A percentile compares a stretch with the other conserved stretches of the same genome.
These are phyloP conservation scores for Falco naumanni DNA, from an alignment of 2,797 vertebrate genomes.

Conservation along the genomic window DNA sequence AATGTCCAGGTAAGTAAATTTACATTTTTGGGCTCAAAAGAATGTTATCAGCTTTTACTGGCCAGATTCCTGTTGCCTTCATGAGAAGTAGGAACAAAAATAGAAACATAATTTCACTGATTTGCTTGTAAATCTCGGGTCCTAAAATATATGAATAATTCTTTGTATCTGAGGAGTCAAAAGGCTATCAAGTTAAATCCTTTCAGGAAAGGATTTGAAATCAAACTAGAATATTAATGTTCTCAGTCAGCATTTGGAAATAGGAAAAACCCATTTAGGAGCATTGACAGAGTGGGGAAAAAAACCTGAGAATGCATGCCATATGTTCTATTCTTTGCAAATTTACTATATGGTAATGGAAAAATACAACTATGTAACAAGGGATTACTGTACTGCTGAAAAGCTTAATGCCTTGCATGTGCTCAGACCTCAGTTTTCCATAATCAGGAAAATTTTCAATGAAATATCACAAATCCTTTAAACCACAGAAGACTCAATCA, in stretches of 20 bases:
- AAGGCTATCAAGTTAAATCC: not conserved
- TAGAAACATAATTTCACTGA: not conserved
- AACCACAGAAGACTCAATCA: not conserved
- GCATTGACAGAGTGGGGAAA: not conserved
- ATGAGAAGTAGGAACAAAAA: not conserved
- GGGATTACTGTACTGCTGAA: conserved; percentile 57
- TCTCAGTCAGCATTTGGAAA: conserved; percentile 25
- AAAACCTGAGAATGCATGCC: not conserved
- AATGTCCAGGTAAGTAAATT: not conserved
- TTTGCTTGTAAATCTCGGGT: not conserved
- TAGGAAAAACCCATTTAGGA: conserved; percentile 5
- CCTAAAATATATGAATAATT: not conserved
- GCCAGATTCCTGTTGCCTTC: not conserved
- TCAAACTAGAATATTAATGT: conserved; percentile 30
- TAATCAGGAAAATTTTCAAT: conserved; percentile 57
- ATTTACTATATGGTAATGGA: conserved; percentile 16
- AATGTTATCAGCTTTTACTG: not conserved
- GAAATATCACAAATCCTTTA: conserved; percentile 52
- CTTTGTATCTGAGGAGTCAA: not conserved
- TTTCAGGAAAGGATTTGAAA: conserved; percentile 37
- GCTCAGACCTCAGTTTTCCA: conserved; percentile 24
- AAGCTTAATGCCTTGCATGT: conserved; percentile 44
- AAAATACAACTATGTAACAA: conserved; percentile 3
- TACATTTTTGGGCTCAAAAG: not conserved
- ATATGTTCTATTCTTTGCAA: conserved; percentile 60